Percentiles rank a stretch among this genome's conserved stretches.
These are phyloP conservation scores for Cheilosia impressa DNA, from an alignment of 2,888 invertebrate genomes.

Conservation along the genomic window DNA sequence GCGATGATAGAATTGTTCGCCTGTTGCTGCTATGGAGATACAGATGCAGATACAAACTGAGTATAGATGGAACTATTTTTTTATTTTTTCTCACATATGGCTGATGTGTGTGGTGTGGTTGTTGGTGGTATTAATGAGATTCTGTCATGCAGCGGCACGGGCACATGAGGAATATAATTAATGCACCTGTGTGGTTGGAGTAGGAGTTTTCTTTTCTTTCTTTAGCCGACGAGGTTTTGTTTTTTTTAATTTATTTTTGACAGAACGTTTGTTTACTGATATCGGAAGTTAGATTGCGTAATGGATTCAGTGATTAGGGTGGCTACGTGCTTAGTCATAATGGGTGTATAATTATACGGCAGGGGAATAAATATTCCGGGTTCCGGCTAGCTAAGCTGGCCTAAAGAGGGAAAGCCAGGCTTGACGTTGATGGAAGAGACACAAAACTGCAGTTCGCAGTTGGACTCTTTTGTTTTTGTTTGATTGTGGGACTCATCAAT, in stretches of 20 bases:
- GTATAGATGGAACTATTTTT: constrained; percentile 11
- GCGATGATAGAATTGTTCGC: constrained; percentile 75
- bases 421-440: too few species aligned
- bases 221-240: background rate
- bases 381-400: too few species aligned
- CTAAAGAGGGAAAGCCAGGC: too few species aligned
- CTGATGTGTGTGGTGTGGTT: constrained; percentile 62
- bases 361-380: too few species aligned
- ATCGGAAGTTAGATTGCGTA: background rate
- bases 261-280: too few species aligned
- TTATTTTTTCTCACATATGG: constrained; percentile 32
- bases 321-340: background rate
- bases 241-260: too few species aligned
- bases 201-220: constrained; percentile 8
- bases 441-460: too few species aligned
- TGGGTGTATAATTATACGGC: too few species aligned
- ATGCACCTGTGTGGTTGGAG: constrained; percentile 51
- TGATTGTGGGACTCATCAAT: too few species aligned
- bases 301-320: constrained; percentile 4
- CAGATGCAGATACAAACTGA: constrained; percentile 34
- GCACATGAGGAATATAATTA: constrained; percentile 56
- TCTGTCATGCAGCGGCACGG: constrained; percentile 64
- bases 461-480: too few species aligned
- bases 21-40: constrained; percentile 58
- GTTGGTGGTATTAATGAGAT: constrained; percentile 68